phyloP scores from a whole-genome alignment of 2,888 invertebrate species.

The Caenorhabditis drosophilae region DNA sequence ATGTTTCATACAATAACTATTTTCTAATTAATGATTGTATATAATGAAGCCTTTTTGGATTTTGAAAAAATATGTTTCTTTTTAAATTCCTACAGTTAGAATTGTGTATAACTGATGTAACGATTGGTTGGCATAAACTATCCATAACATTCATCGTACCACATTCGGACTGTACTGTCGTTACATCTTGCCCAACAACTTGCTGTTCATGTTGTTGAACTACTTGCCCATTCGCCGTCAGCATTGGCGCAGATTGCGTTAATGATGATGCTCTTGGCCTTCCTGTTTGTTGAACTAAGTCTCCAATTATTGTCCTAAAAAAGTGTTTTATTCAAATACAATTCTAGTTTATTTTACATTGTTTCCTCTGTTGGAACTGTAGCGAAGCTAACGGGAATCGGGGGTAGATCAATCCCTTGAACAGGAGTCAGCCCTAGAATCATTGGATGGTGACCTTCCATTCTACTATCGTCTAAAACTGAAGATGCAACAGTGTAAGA shows the following conservation, averaged over 20 bases:
- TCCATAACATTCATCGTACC: slow-evolving; percentile 55
- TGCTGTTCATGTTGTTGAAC: not conserved
- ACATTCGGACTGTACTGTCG: slow-evolving; percentile 61
- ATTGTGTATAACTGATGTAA: slow-evolving; percentile 26
- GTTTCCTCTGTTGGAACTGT: slow-evolving; percentile 42
- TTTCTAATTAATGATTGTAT: not conserved
- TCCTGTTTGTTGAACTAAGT: slow-evolving; percentile 17
- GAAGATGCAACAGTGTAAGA: slow-evolving; percentile 64
- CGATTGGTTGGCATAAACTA: slow-evolving; percentile 26
- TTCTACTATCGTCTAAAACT: slow-evolving; percentile 51
- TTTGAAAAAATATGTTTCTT: not conserved
- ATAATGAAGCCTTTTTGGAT: slow-evolving; percentile 3
- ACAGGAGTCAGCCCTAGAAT: not conserved
- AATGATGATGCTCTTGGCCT: slow-evolving; percentile 38
- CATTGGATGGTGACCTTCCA: not conserved
- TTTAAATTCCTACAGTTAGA: slow-evolving; percentile 2
- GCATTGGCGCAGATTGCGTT: slow-evolving; percentile 5
- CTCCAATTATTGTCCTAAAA: slow-evolving; percentile 40
- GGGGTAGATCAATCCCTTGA: slow-evolving; percentile 8
- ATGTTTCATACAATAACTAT: too few species aligned
- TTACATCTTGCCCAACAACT: slow-evolving; percentile 18
- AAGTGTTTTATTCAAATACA: not conserved
- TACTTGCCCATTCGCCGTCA: not conserved
- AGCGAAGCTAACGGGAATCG: slow-evolving; percentile 49
- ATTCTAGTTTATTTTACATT: slow-evolving; percentile 17